Evolutionary conservation across 2,888 invertebrate genomes (phyloP), one percentile per base, ranked within the genome.

Genomic region (Frankliniella fusca): DNA sequence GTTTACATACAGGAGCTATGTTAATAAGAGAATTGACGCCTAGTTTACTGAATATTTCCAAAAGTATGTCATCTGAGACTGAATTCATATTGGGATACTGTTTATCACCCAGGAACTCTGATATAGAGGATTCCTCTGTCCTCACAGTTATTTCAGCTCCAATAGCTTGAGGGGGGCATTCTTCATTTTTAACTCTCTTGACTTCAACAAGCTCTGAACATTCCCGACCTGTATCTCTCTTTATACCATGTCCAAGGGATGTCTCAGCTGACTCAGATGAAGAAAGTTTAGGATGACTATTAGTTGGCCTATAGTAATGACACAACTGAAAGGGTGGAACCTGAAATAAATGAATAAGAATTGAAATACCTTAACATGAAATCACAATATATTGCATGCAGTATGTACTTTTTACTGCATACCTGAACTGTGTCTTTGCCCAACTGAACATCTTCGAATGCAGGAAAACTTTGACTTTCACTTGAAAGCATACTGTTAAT

Each of bases 91-190:
- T 76, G 27, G 27, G 70, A 27, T 76, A 76, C 12, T 76, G 27
- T 76, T 76, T 27, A 5, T 23, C 70, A 76, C 11, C 12, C 12
- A 23, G 23, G 10, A 12, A 12, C 12, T 70, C 70, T 23, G 70
- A 8, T 11, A 70, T 23, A 70, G 27, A 70, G 27, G 27, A 23
- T 70, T 23, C n/a, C 27, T 76, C 70, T 0, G 70, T 76, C 27
- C 27, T 76, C 70, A 23, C 27, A 23, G 70, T 76, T 76, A 76
- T 76, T 76, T 76, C 70, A 23, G 70, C 70, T 27, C 70, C 27
- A 27, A 76, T 76, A 12, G 23, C 70, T 27, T 27, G 70, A 76
- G 70, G 70, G 27, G 70, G 70, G 27, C 70, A 76, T 76, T 76
- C 70, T 27, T 76, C 70, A 76, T 23, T 12, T 76, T 23, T 76